Evolutionary conservation across 1,140 invertebrate genomes (phyloP).

Genomic region (Mercenaria mercenaria): DNA sequence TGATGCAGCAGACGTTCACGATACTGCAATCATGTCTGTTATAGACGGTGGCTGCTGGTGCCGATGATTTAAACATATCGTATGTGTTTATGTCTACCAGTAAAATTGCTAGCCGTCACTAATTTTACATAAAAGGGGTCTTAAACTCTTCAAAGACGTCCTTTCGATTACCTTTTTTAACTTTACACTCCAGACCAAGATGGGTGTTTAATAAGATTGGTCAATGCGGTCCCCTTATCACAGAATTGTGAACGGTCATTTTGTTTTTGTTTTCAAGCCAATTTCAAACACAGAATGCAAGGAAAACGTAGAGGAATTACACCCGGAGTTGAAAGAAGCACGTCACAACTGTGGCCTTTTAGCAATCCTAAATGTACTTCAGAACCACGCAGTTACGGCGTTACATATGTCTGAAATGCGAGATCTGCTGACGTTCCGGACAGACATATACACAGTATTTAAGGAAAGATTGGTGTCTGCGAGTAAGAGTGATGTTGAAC

Average conservation of each 20-base stretch:
- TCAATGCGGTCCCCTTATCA: neutral
- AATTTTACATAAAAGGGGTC: neutral
- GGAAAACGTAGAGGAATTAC: neutral
- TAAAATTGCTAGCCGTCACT: too few species aligned
- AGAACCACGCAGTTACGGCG: neutral
- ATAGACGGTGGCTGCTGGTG: too few species aligned
- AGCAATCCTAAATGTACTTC: neutral
- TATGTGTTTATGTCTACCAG: too few species aligned
- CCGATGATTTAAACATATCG: too few species aligned
- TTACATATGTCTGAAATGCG: neutral
- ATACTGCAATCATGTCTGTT: too few species aligned
- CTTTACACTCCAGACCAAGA: too few species aligned
- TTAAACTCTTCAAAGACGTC: neutral
- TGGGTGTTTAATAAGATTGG: neutral
- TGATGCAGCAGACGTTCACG: too few species aligned
- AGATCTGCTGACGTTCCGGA: neutral
- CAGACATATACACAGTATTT: neutral
- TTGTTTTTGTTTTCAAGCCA: neutral
- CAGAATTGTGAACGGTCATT: neutral
- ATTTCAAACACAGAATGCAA: neutral
- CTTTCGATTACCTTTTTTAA: too few species aligned
- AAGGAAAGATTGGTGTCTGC: neutral
- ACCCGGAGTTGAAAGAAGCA: neutral
- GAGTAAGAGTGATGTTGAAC: neutral
- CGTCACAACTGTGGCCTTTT: neutral